Conservation (phyloP, 2,888 invertebrate genomes). For the Ennomos erosarius region DNA sequence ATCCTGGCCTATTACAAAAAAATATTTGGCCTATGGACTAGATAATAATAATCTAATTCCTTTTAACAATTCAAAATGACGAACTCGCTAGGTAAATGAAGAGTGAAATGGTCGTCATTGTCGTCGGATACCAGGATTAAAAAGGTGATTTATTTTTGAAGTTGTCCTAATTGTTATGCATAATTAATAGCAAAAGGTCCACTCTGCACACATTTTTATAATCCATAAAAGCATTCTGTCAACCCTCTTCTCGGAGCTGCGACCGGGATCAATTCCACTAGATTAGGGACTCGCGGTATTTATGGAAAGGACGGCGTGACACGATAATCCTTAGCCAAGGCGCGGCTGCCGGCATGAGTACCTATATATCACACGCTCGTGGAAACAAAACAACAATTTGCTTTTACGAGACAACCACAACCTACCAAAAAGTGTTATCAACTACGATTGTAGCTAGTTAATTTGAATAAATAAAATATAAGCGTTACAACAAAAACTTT, state of each 20-base stretch:
- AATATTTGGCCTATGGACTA: too few species aligned
- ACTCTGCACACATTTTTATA: conserved; percentile 5
- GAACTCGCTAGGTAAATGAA: conserved; percentile 1
- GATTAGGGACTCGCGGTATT: conserved; percentile 11
- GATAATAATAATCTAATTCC: too few species aligned
- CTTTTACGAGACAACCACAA: too few species aligned
- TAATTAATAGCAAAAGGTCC: conserved; percentile 9
- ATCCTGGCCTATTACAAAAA: too few species aligned
- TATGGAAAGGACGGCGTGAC: conserved; percentile 3
- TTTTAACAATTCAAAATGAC: not conserved
- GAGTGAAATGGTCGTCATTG: not conserved
- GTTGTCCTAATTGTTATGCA: conserved; percentile 2
- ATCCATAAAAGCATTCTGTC: conserved; percentile 6
- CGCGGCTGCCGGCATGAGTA: not conserved
- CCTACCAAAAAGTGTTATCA: too few species aligned
- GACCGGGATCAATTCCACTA: conserved; percentile 8
- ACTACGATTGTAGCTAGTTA: too few species aligned
- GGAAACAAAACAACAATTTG: too few species aligned
- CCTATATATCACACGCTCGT: too few species aligned
- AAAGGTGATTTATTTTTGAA: conserved; percentile 5
- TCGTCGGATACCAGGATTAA: not conserved
- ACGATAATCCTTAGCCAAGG: not conserved
- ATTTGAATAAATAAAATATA: too few species aligned
- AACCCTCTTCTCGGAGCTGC: not conserved
- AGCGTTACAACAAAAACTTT: too few species aligned